Base-by-base conservation (phyloP, 1,140 invertebrate genomes). In the Grapholita molesta region DNA sequence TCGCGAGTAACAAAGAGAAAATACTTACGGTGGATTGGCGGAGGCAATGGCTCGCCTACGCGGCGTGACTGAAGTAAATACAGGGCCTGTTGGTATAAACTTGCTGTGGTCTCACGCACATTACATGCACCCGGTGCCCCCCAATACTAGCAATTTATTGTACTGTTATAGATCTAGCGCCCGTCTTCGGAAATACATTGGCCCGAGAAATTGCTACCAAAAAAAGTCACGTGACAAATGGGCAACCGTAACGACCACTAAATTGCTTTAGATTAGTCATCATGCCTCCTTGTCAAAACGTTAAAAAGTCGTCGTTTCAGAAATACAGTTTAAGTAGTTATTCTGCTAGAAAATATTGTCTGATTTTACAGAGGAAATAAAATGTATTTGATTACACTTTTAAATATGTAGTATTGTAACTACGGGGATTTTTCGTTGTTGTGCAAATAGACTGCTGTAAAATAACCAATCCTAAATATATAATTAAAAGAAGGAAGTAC, bases 71-170 rank as follows among this genome's bases (percentile, higher is more conserved):
- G 38, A 1, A 42, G 38, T 42, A 6, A 18, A 42, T 42, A 42
- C 15, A 15, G 12, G 38, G 38, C 38, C 68, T 72, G 77, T 75
- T 81, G 77, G 78, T 78, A 82, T 79, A 79, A 77, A 74, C 72
- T 79, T 77, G 69, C 72, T 55, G 71, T 70, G 77, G 75, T 77
- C 73, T 70, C 70, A 81, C 80, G 82, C 77, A 83, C 80, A 85
- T 85, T 83, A 77, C 68, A 53, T 35, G 64, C 83, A 85, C 68
- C 79, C 72, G 83, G 78, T 75, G 71, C 69, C 25, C 68, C 65
- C 73, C 74, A 77, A 78, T 81, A 81, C 78, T 81, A 78, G 67
- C 75, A 80, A 84, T 84, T 82, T 84, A 84, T 84, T 77, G 77
- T 79, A 78, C 77, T 77, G 78, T 81, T 82, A 82, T 81, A 79